phyloP scores from a whole-genome alignment of 1,140 invertebrate species.

The Drosophila navojoa region DNA sequence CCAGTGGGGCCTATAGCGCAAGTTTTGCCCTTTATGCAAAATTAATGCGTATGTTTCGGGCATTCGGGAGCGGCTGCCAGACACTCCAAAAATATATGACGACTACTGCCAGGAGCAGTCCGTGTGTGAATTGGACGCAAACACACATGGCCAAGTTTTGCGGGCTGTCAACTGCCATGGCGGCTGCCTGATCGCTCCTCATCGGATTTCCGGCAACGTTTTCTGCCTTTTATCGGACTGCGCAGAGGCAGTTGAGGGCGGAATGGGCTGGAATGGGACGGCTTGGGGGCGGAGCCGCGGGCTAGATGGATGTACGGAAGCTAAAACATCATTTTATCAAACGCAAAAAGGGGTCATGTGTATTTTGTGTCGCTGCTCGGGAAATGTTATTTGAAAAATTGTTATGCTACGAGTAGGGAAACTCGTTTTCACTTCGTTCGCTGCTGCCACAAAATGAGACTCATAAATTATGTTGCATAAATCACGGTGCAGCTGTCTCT shows the following conservation, averaged over 20 bases:
- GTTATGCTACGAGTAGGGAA: slow-evolving; percentile 14
- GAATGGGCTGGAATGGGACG: too few relatives aligned
- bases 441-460: slow-evolving; percentile 51
- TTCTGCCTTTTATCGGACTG: slow-evolving; percentile 48
- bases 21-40: slow-evolving; percentile 51
- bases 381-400: slow-evolving; percentile 51
- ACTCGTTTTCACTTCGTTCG: slow-evolving; percentile 8
- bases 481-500: slow-evolving; percentile 47
- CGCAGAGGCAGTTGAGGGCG: background rate
- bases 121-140: background rate
- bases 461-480: slow-evolving; percentile 75
- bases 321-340: slow-evolving; percentile 66
- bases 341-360: slow-evolving; percentile 66
- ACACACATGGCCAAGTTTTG: slow-evolving; percentile 38
- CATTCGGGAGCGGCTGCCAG: slow-evolving; percentile 25
- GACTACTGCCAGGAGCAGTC: background rate
- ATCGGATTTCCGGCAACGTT: slow-evolving; percentile 47
- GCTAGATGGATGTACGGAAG: slow-evolving; percentile 4
- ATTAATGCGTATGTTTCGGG: slow-evolving; percentile 66
- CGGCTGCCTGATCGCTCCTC: slow-evolving; percentile 37
- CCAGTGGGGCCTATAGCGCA: slow-evolving; percentile 25
- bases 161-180: slow-evolving; percentile 36
- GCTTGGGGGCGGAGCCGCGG: background rate
- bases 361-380: slow-evolving; percentile 36
- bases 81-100: slow-evolving; percentile 11